Base-by-base conservation (phyloP, 1,140 invertebrate species). In the Stegodyphus dumicola region DNA sequence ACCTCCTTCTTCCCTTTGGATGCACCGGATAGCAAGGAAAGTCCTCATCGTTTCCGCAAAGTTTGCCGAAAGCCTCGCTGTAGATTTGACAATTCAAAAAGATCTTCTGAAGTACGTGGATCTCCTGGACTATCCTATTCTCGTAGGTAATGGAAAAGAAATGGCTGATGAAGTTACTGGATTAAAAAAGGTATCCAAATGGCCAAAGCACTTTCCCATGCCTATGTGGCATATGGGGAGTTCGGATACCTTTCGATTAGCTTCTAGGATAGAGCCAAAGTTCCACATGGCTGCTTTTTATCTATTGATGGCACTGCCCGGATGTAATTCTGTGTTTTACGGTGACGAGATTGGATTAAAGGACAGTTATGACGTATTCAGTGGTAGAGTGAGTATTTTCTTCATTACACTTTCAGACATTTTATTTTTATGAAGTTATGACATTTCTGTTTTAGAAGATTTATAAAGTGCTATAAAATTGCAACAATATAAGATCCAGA, bases 291-390 rank as follows among this genome's bases (percentile, higher is more conserved):
- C 94, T 5, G 92, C 93, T 4, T 92, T 92, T 11, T 90, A 95
- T 66, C 90, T 96, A 80, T 92, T 94, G 83, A 92, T 95, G 89
- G 93, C 94, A 91, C 89, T 96, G 48, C 95, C 95, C 2, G 95
- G 95, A 6, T 95, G 95, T 10, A 93, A 94, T 0, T 95, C 92
- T 87, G 93, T 96, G 87, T 95, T 96, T 89, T 96, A 96, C 89
- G 95, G 95, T 7, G 95, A 96, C 90, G 95, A 96, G 92, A 93
- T 95, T 86, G 93, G 92, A 17, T 67, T 90, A 10, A 18, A 78
- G 33, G 85, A 88, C 48, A 78, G 77, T 9, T 77, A 75, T 53
- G 88, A 89, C 64, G 18, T 65, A 7, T 54, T 69, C 66, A 81
- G 66, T 5, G 85, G 84, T 81, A 89, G 88, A 81, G 88, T 89